Conservation (phyloP, 1,140 invertebrate species). For the Macrotrachela quadricornifera region DNA sequence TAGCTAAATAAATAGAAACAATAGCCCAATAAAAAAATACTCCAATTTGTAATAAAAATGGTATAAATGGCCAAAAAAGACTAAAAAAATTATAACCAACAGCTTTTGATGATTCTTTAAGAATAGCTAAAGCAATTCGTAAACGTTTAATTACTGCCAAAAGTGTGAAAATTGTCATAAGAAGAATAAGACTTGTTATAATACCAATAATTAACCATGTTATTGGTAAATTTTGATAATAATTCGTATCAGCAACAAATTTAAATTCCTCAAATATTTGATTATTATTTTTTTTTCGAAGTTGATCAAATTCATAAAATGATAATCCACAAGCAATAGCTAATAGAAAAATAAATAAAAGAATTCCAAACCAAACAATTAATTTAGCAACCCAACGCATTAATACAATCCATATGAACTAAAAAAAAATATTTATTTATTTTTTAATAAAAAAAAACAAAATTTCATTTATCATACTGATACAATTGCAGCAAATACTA, state of each 20-base stretch:
- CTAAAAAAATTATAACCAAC: constrained; percentile 59
- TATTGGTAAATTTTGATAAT: not conserved
- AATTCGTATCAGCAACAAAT: not conserved
- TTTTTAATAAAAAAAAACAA: too few species aligned
- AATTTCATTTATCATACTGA: too few species aligned
- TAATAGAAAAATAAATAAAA: constrained; percentile 45
- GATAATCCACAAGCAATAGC: constrained; percentile 12
- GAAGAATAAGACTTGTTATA: constrained; percentile 24
- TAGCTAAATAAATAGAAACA: constrained; percentile 42
- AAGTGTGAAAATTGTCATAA: constrained; percentile 42
- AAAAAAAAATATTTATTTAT: constrained; percentile 15
- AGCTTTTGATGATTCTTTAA: constrained; percentile 61
- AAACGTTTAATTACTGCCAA: constrained; percentile 64
- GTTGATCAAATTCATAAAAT: not conserved
- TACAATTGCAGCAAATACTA: constrained; percentile 44
- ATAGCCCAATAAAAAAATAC: constrained; percentile 48
- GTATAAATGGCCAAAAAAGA: constrained; percentile 68
- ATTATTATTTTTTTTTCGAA: not conserved
- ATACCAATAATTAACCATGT: not conserved
- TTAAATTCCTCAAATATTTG: not conserved
- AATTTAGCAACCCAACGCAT: constrained; percentile 62
- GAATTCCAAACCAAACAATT: constrained; percentile 62
- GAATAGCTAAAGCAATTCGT: constrained; percentile 63
- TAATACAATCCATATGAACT: constrained; percentile 63
- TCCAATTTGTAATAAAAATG: constrained; percentile 55